Conservation (phyloP, 1,140 invertebrate species). For the Bombus breviceps region DNA sequence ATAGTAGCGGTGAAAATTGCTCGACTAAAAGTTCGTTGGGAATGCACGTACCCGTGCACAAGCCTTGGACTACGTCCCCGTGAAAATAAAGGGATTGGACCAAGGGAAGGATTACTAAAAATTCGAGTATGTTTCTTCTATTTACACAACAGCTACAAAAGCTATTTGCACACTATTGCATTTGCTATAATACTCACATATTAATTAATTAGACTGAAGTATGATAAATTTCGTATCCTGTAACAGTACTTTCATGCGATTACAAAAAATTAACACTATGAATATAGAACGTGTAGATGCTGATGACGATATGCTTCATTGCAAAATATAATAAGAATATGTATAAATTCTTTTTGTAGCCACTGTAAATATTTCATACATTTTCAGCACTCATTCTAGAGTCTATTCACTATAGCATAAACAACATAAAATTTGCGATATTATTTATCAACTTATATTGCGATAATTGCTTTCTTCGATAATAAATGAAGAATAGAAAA, state of each 20-base stretch:
- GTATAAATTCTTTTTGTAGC: too few species aligned
- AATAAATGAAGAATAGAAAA: not conserved
- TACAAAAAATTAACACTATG: too few species aligned
- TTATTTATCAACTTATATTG: not conserved
- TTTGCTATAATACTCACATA: too few species aligned
- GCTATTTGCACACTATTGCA: too few species aligned
- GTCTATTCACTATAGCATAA: not conserved
- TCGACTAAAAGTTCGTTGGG: not conserved
- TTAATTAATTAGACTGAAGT: too few species aligned
- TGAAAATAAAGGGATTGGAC: constrained; percentile 1
- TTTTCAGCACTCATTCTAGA: not conserved
- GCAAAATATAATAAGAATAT: too few species aligned
- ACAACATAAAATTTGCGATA: not conserved
- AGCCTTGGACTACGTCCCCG: constrained; percentile 6
- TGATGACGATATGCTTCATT: too few species aligned
- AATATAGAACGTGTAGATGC: too few species aligned
- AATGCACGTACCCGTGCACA: constrained; percentile 29
- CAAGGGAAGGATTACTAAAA: constrained; percentile 9
- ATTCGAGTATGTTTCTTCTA: not conserved
- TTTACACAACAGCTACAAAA: too few species aligned
- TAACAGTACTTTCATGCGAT: too few species aligned
- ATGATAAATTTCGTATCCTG: too few species aligned
- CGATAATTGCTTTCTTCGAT: not conserved
- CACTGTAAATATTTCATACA: not conserved
- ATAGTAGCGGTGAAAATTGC: constrained; percentile 12